phyloP scores from a whole-genome alignment of 2,113 vertebrate genomes.

The Melanostigma gelatinosum region DNA sequence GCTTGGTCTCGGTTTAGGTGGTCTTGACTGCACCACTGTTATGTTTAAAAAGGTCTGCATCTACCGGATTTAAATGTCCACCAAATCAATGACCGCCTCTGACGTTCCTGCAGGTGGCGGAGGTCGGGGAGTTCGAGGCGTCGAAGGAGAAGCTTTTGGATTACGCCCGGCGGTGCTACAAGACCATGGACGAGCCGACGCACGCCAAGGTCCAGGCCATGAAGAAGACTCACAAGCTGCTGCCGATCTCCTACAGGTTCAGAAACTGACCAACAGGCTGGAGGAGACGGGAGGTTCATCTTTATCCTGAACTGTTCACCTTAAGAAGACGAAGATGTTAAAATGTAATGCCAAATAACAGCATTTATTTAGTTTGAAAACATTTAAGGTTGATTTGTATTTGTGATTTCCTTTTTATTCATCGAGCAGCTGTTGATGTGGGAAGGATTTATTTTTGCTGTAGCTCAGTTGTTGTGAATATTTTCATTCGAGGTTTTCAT shows the following conservation, averaged over 20 bases:
- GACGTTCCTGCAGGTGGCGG: slow-evolving; percentile 69
- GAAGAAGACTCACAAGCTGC: slow-evolving; percentile 90
- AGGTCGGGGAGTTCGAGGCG: slow-evolving; percentile 90
- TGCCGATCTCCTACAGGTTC: slow-evolving; percentile 93
- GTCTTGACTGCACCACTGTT: not conserved
- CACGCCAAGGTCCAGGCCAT: slow-evolving; percentile 88
- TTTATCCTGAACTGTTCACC: not conserved
- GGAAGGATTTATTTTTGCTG: not conserved
- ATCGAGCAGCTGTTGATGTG: not conserved
- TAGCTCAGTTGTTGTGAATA: not conserved
- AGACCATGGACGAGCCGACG: slow-evolving; percentile 87
- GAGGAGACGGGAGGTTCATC: not conserved
- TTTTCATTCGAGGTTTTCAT: not conserved
- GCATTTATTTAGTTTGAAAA: accelerated
- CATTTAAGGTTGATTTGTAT: not conserved
- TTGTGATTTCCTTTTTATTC: not conserved
- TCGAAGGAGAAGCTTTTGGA: slow-evolving; percentile 91
- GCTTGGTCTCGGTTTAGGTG: not conserved
- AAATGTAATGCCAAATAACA: not conserved
- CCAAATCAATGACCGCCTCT: not conserved
- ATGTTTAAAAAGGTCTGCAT: not conserved
- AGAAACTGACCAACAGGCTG: slow-evolving; percentile 73
- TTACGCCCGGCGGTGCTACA: slow-evolving; percentile 91
- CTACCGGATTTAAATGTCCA: not conserved
- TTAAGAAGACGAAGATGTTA: not conserved